Evolutionary conservation across 2,113 vertebrate species (phyloP).

Genomic region (Phylloscopus trochiloides): DNA sequence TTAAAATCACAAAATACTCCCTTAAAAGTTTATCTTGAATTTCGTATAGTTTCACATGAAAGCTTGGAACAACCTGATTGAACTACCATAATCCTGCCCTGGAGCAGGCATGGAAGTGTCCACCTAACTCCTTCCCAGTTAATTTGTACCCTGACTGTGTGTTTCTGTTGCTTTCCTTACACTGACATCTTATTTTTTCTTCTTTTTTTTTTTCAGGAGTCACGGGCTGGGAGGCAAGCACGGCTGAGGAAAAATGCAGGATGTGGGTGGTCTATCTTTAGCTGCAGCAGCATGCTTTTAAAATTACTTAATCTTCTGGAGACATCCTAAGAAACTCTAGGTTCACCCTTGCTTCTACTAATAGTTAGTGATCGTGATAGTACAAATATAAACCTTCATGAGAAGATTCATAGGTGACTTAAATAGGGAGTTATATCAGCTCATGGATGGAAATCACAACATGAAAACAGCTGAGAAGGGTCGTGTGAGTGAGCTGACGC

Average conservation of each 20-base stretch:
- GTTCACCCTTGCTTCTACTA: neutral
- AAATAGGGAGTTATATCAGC: neutral
- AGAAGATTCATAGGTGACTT: neutral
- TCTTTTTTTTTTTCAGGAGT: neutral
- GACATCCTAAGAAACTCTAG: neutral
- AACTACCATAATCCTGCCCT: neutral
- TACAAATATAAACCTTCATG: neutral
- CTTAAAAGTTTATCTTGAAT: neutral
- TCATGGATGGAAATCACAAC: neutral
- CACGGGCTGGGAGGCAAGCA: neutral
- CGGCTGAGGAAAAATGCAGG: neutral
- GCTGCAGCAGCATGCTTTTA: neutral
- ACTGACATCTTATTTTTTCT: neutral
- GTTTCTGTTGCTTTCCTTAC: neutral
- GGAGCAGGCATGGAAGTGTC: neutral
- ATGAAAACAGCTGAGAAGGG: neutral
- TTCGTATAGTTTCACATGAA: neutral
- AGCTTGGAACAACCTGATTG: neutral
- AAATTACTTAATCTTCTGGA: neutral
- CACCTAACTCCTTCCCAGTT: neutral
- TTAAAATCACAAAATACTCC: too few relatives aligned
- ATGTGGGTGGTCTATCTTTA: slow-evolving; percentile 29
- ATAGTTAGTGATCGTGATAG: neutral
- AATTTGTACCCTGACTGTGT: accelerated
- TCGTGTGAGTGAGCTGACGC: neutral